Evolutionary conservation across 2,888 invertebrate genomes (phyloP), one percentile per base, ranked within the genome.

Genomic region (Petrophora chlorosata): DNA sequence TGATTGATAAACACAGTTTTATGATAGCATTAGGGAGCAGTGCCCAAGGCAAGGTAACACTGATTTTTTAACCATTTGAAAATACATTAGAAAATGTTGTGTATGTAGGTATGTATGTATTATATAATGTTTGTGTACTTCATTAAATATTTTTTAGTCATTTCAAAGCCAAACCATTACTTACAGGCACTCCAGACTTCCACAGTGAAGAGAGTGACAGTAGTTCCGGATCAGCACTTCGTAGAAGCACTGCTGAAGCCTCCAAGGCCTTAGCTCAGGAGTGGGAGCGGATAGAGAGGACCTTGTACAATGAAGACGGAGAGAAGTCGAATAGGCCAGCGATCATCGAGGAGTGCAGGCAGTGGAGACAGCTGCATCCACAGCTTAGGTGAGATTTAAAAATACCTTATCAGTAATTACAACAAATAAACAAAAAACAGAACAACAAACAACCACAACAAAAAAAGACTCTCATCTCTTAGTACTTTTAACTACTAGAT

Each of bases 291-390:
- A 91, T 93, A 59, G 91, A 92, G 63, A 85, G 91, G 61, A 90
- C 92, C 8, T 66, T 93, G 17, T 91, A 91, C 61, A 83, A 92
- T 70, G 89, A 91, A 59, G 91, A 91, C 14, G 88, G 91, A 1
- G 86, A 86, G 56, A 90, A 91, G 52, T 84, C 86, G 30, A 79
- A 79, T 0, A 59, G 86, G 17, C 80, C 88, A 32, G 90, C 90
- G 41, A 90, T 92, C 53, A 73, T 88, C 53, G 91, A 92, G 22
- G 92, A 93, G 68, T 92, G 92, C 62, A 84, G 85, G 46, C 91
- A 92, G 62, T 93, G 93, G 93, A 89, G 86, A 50, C 77, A 88
- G 46, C 73, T 90, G 25, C 92, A 92, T 76, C 92, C 92, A 54
- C 91, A 91, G 61, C 81, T 93, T 61, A 90, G 92, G 92, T 92